Conservation (phyloP, 2,797 vertebrate species). For the Melanotaenia pygmaea region DNA sequence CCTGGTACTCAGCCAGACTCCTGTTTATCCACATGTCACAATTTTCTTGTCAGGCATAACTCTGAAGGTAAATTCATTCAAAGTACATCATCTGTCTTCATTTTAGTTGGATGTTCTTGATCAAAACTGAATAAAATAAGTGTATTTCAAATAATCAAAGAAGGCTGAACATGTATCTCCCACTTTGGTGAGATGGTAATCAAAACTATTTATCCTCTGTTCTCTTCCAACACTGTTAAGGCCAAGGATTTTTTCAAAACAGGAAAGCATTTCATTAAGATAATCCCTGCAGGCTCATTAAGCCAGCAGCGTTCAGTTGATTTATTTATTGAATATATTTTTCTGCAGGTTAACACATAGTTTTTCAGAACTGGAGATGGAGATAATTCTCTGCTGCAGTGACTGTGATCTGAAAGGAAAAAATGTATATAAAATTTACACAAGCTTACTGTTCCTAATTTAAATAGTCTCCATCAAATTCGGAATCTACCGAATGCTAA, state of each 20-base stretch:
- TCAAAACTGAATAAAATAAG: slow-evolving; percentile 26
- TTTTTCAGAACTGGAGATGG: neutral
- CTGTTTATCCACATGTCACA: slow-evolving; percentile 40
- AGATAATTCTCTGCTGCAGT: no score
- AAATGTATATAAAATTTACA: no score
- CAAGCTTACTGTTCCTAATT: no score
- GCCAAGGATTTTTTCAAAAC: slow-evolving; percentile 3
- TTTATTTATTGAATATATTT: neutral
- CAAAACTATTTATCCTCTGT: slow-evolving; percentile 17
- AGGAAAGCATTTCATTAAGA: slow-evolving; percentile 22
- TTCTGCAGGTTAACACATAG: neutral
- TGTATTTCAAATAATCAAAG: slow-evolving; percentile 21
- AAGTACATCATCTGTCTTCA: slow-evolving; percentile 38
- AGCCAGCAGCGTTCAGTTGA: slow-evolving; percentile 6
- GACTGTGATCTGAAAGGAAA: no score
- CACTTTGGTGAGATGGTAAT: slow-evolving; percentile 26
- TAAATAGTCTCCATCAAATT: no score
- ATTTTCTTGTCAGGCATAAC: slow-evolving; percentile 10
- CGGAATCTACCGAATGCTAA: no score
- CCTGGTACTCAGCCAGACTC: slow-evolving; percentile 2
- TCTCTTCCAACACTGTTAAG: slow-evolving; percentile 7
- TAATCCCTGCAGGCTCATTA: neutral
- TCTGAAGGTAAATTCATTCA: slow-evolving; percentile 41
- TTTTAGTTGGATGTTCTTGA: slow-evolving; percentile 21
- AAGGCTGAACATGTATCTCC: slow-evolving; percentile 8